Evolutionary conservation across 2,113 vertebrate species (phyloP).

Genomic region (Speoplatyrhinus poulsoni): DNA sequence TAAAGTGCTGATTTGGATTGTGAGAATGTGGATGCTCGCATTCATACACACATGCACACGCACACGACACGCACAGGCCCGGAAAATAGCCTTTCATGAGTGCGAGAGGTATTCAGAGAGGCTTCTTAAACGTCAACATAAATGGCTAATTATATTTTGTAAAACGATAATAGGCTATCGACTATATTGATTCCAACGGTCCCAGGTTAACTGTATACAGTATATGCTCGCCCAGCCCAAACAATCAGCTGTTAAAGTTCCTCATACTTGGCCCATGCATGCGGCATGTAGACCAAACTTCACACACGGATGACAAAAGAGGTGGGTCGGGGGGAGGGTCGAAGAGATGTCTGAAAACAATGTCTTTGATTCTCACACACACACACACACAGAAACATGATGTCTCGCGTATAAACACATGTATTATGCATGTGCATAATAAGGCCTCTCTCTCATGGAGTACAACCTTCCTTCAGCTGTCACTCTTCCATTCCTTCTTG

Average conservation of each 20-base stretch:
- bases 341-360: too few species aligned
- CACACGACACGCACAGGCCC: conserved; percentile 11
- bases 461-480: conserved; percentile 1
- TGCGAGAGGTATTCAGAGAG: not conserved
- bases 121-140: conserved; percentile 26
- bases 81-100: too few species aligned
- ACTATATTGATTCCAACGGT: conserved; percentile 82
- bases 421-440: conserved; percentile 14
- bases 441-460: conserved; percentile 1
- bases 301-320: not conserved
- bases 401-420: conserved; percentile 7
- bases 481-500: conserved; percentile 3
- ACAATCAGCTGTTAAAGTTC: conserved; percentile 42
- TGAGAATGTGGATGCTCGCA: conserved; percentile 44
- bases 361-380: not conserved
- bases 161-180: conserved; percentile 72
- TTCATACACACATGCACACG: conserved; percentile 32
- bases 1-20: conserved; percentile 56
- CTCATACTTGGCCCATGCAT: conserved; percentile 20
- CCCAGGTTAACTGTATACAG: conserved; percentile 58
- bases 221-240: conserved; percentile 31
- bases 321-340: too few species aligned
- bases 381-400: conserved; percentile 9
- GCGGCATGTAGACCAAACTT: conserved; percentile 5
- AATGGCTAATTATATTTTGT: conserved; percentile 65